Conservation (phyloP, 35 echinoderm and acorn worm species). For the Holothuria glaberrima region DNA sequence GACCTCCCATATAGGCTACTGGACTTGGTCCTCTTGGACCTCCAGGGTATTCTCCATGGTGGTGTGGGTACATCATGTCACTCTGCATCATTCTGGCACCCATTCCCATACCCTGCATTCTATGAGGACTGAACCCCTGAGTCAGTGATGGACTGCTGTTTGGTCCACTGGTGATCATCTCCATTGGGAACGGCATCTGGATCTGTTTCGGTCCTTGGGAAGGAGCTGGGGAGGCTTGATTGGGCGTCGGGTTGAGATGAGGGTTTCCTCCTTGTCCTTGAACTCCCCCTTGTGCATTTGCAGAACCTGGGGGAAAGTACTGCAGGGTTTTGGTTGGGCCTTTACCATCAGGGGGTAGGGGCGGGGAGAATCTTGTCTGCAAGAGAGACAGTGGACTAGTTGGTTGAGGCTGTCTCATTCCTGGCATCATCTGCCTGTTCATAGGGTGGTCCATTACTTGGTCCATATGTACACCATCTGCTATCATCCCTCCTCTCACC, state of each 20-base stretch:
- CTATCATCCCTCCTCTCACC: constrained; percentile 56
- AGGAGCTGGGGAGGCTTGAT: constrained; percentile 55
- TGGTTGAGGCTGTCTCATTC: constrained; percentile 56
- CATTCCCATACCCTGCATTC: constrained; percentile 64
- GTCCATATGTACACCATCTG: constrained; percentile 31
- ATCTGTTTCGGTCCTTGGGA: constrained; percentile 91
- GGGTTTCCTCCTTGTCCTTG: constrained; percentile 89
- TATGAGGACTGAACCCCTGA: constrained; percentile 57
- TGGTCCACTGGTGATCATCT: constrained; percentile 81
- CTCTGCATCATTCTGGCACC: constrained; percentile 51
- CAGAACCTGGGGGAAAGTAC: constrained; percentile 85
- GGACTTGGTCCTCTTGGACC: constrained; percentile 57
- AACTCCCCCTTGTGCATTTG: constrained; percentile 49
- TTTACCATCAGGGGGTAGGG: constrained; percentile 92
- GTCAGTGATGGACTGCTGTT: constrained; percentile 40
- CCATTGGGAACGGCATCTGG: constrained; percentile 93
- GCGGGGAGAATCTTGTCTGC: constrained; percentile 92
- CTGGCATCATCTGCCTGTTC: constrained; percentile 50
- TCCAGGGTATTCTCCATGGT: constrained; percentile 58
- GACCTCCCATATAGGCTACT: constrained; percentile 45
- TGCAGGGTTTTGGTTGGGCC: constrained; percentile 99
- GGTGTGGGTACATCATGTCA: constrained; percentile 49
- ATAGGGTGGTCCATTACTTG: constrained; percentile 44
- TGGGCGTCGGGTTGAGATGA: constrained; percentile 75
- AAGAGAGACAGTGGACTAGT: constrained; percentile 87